Conservation (phyloP, 2,797 vertebrate species). For the Smutsia temminckii region DNA sequence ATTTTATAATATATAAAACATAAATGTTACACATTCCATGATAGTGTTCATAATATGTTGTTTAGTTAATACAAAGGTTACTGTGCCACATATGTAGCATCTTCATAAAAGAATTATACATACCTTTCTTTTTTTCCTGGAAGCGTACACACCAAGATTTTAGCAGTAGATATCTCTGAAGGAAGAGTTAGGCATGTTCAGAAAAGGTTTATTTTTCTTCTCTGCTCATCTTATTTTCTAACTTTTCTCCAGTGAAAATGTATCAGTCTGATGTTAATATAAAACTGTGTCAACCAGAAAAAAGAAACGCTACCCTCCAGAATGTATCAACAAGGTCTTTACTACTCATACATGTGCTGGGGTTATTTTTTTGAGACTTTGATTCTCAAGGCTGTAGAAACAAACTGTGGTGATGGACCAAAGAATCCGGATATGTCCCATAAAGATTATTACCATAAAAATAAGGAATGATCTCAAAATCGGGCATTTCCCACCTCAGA, state of each 20-base stretch:
- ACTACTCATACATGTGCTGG: background rate
- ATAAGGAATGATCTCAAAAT: background rate
- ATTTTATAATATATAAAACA: background rate
- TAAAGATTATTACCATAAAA: background rate
- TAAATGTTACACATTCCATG: background rate
- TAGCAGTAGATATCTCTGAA: background rate
- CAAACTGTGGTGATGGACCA: background rate
- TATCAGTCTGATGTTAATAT: background rate
- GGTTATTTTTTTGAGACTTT: background rate
- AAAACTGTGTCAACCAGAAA: background rate
- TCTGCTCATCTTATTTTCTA: background rate
- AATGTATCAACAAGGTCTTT: background rate
- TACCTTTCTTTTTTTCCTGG: background rate
- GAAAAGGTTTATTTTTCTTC: background rate
- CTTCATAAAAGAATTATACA: slow-evolving; percentile 12
- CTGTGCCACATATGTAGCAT: background rate
- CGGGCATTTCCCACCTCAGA: slow-evolving; percentile 52
- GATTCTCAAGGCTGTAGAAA: background rate
- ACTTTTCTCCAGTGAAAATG: background rate
- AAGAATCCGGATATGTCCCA: background rate
- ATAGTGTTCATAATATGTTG: background rate
- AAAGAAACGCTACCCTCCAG: background rate
- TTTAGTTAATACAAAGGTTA: background rate
- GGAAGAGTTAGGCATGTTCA: background rate
- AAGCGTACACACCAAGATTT: background rate